Percentiles rank a stretch among this genome's conserved stretches.
Evolutionary conservation across 2,888 invertebrate genomes (phyloP).

Genomic region (Pardosa pseudoannulata): DNA sequence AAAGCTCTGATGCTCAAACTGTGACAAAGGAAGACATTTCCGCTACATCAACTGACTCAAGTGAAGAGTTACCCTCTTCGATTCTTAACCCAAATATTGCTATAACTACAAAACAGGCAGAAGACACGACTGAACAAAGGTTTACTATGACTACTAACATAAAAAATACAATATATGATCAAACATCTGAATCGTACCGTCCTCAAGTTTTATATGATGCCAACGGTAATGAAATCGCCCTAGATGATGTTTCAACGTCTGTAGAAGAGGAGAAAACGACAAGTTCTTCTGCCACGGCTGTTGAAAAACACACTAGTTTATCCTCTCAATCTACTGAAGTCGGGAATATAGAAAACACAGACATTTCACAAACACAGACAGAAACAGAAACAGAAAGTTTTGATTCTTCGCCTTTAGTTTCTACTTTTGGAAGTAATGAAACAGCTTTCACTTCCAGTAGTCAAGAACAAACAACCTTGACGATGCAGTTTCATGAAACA

Average conservation of each 20-base stretch:
- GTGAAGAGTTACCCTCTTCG: conserved; percentile 30
- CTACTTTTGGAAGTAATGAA: not conserved
- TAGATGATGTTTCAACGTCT: conserved; percentile 75
- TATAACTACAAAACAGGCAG: conserved; percentile 51
- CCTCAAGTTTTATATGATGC: conserved; percentile 55
- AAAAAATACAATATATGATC: not conserved
- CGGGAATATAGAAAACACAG: not conserved
- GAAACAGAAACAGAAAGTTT: not conserved
- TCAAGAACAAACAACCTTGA: not conserved
- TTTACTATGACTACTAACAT: conserved; percentile 60
- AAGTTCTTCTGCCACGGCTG: not conserved
- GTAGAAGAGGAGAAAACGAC: not conserved
- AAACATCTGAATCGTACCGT: conserved; percentile 1
- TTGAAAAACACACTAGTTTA: not conserved
- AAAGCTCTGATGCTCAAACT: conserved; percentile 37
- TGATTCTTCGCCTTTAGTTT: not conserved
- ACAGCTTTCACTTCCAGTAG: not conserved
- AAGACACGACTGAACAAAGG: conserved; percentile 58
- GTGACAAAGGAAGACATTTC: conserved; percentile 27
- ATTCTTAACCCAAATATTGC: conserved; percentile 40
- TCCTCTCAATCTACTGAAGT: not conserved
- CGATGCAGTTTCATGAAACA: not conserved
- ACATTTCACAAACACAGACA: too few relatives aligned
- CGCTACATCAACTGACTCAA: conserved; percentile 18
- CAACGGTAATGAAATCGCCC: conserved; percentile 72